These are phyloP conservation scores for Podocnemis expansa DNA, from an alignment of 2,113 vertebrate genomes.

Conservation along the genomic window DNA sequence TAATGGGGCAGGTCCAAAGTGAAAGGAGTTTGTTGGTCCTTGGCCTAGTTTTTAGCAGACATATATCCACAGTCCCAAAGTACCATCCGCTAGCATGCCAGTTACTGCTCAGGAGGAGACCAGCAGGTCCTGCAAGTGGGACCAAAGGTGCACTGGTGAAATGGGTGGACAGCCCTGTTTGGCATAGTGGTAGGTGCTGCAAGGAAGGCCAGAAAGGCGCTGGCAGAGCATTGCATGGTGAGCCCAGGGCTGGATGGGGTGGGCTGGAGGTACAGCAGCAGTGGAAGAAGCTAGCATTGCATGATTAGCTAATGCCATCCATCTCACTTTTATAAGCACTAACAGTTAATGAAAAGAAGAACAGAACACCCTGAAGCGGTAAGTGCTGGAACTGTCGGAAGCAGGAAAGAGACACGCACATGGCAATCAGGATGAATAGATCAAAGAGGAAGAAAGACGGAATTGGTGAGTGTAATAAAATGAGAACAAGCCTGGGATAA, in stretches of 20 bases:
- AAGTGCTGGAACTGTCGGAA: not conserved
- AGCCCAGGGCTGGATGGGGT: not conserved
- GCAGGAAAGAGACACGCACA: not conserved
- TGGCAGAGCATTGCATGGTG: not conserved
- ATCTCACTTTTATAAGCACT: not conserved
- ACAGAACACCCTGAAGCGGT: not conserved
- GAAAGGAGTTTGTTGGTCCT: not conserved
- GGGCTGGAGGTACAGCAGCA: not conserved
- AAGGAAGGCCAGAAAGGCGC: not conserved
- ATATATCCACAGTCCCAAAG: not conserved
- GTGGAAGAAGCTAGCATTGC: not conserved
- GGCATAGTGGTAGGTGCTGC: not conserved
- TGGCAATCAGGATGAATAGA: not conserved
- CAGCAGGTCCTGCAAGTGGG: not conserved
- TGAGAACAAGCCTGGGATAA: not conserved
- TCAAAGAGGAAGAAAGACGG: not conserved
- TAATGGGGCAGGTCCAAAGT: not conserved
- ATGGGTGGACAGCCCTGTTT: not conserved
- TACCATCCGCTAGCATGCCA: not conserved
- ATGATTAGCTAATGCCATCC: not conserved
- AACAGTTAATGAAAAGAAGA: not conserved
- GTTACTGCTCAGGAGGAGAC: not conserved
- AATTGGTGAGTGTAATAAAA: not conserved
- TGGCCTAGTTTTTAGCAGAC: not conserved
- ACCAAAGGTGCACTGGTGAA: not conserved